Evolutionary conservation across 2,113 vertebrate species (phyloP).

Genomic region (Leiothrix lutea): DNA sequence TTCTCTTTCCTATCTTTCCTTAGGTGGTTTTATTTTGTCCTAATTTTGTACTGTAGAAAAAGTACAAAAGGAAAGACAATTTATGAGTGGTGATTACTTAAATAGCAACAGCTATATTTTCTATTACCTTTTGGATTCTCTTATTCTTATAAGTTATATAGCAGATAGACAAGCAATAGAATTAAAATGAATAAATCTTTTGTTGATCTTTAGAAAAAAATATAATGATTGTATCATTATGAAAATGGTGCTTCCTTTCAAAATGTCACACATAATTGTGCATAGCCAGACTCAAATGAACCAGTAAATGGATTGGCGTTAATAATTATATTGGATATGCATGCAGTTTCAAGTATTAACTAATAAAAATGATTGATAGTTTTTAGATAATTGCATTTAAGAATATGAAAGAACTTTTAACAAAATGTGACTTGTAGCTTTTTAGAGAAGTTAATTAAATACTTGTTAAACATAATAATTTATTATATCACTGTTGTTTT

Average conservation of each 20-base stretch:
- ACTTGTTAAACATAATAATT: constrained; percentile 68
- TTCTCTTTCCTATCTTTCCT: background rate
- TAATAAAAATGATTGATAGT: constrained; percentile 80
- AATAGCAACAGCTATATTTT: constrained; percentile 44
- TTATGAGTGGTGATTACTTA: constrained; percentile 61
- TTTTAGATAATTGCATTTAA: constrained; percentile 78
- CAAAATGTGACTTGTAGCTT: constrained; percentile 70
- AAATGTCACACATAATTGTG: constrained; percentile 78
- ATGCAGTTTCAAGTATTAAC: constrained; percentile 73
- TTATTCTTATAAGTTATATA: constrained; percentile 45
- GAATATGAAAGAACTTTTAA: constrained; percentile 73
- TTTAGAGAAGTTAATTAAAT: constrained; percentile 72
- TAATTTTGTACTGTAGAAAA: background rate
- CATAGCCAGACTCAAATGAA: constrained; percentile 76
- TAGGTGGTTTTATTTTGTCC: background rate
- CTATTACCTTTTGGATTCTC: constrained; percentile 38
- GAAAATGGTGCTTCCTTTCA: constrained; percentile 69
- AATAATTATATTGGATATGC: constrained; percentile 75
- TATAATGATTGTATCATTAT: constrained; percentile 62
- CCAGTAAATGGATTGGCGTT: constrained; percentile 71
- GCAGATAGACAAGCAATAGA: constrained; percentile 57
- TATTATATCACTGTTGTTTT: constrained; percentile 45
- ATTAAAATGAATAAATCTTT: constrained; percentile 70
- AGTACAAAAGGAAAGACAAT: constrained; percentile 51
- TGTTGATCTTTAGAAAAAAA: constrained; percentile 72